Base-by-base conservation (phyloP, 2,113 vertebrate species). In the Marmota monax region DNA sequence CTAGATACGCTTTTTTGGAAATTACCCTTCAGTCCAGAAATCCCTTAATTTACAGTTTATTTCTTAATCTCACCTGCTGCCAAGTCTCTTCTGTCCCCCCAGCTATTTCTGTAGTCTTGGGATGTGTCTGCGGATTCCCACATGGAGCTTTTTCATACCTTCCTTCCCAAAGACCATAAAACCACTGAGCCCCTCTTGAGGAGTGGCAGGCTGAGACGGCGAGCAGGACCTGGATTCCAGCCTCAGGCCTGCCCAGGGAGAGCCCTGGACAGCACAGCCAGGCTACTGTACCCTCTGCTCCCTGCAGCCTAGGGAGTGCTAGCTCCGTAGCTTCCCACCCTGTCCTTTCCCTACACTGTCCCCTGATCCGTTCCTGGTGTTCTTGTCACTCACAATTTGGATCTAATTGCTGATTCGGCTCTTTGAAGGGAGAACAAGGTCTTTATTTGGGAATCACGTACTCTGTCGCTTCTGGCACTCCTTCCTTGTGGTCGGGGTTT, bases 1-100 rank as follows among this genome's bases (percentile, higher is more conserved):
- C 67, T 77, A 70, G 87, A 84, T 74, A 73, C 3, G 67, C n/a
- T 45, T 96, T 96, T 94, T 74, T 74, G 94, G 70, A 92, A 96
- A 53, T 93, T 18, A 88, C 22, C 76, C 37, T 32, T 17, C 2
- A 88, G 48, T 32, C 51, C 29, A 70, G 80, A 94, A 63, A 74
- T 92, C 63, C 53, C 22, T 82, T 82, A 72, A 78, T 90, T 96
- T 95, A 51, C 42, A 90, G 11, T 84, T 89, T 51, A 25, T 94
- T 90, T 69, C 42, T 94, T 83, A 89, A 84, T 78, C 78, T 97
- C 22, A 42, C 70, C 37, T 85, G 76, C 53, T 92, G 92, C 76
- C 34, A 80, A n/a, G 67, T 82, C 53, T 74, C n/a, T 25, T n/a
- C 3, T 67, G 7, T 53, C 18, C 16, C 74, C 34, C 16, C 56